A percentile compares a stretch with the other conserved stretches of the same genome.
Evolutionary conservation across 2,797 vertebrate genomes (phyloP).

Genomic region (Enteromius trimaculatus): DNA sequence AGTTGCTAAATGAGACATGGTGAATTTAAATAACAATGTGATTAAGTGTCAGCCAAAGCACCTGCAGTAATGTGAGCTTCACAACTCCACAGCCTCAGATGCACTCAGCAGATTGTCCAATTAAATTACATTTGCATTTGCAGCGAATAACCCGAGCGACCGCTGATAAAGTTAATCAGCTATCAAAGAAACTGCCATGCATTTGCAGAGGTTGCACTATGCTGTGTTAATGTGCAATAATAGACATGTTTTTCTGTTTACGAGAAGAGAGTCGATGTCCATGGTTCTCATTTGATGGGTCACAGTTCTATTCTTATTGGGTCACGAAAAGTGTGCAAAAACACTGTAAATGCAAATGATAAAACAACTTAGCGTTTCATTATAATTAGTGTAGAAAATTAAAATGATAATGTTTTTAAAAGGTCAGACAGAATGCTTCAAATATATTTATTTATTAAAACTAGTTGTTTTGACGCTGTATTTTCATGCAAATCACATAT

Average conservation of each 20-base stretch:
- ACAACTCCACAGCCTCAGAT: slow-evolving; percentile 58
- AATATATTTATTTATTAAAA: neutral
- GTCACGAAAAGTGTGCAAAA: neutral
- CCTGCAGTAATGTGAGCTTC: slow-evolving; percentile 66
- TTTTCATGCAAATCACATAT: neutral
- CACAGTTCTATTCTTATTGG: neutral
- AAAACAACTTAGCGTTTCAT: neutral
- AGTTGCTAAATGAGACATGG: slow-evolving; percentile 63
- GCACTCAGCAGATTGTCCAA: slow-evolving; percentile 67
- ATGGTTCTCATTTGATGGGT: neutral
- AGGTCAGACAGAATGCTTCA: neutral
- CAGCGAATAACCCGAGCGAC: slow-evolving; percentile 55
- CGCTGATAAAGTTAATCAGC: slow-evolving; percentile 55
- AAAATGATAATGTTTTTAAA: neutral
- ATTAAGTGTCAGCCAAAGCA: slow-evolving; percentile 63
- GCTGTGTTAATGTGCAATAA: slow-evolving; percentile 25
- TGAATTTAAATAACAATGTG: slow-evolving; percentile 69
- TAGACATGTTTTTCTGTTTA: slow-evolving; percentile 35
- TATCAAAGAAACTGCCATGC: slow-evolving; percentile 37
- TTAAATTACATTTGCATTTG: slow-evolving; percentile 71
- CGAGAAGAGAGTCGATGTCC: neutral
- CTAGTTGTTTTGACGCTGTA: neutral
- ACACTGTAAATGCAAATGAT: neutral
- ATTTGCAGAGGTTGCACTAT: slow-evolving; percentile 10
- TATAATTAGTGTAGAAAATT: neutral